Base-by-base conservation (phyloP, 1,140 invertebrate genomes). In the Neotoxoptera formosana region DNA sequence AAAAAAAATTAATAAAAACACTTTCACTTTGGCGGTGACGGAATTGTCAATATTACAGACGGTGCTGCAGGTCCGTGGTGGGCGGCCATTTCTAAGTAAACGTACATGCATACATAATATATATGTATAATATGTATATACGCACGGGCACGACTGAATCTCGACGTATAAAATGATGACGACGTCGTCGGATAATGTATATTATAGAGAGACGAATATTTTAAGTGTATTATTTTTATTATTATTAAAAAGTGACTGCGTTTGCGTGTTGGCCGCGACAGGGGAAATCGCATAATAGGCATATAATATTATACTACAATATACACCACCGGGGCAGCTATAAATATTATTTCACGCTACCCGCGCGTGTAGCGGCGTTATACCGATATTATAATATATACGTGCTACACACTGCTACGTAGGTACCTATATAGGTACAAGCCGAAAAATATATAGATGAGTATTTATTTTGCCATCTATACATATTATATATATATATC, bases 11-110 rank as follows among this genome's bases (percentile, higher is more conserved):
- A 90, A 88, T 51, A 48, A 88, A 30, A 45, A 60, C 36, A 45
- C 89, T 90, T 90, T 90, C 89, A 90, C 89, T 90, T 90, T 45
- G 41, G 89, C 36, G 87, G 36, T n/a, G 89, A 41, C 56, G 36
- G 89, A 90, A 67, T 90, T 34, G 89, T 89, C 88, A 45, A 90
- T 90, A 45, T 90, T 11, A 25, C 60, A 76, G 48, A 56, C 48
- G 87, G 86, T 45, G 60, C 14, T 76, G 60, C 60, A 76, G 60
- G 48, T 89, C 47, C n/a, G 34, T 36, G 41, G 86, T 36, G n/a
- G 87, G 48, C n/a, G 87, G 30, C 48, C 48, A 41, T 89, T 89
- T 89, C 11, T 30, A 87, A 47, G 30, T 51, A 88, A 48, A 47
- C 25, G 25, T 25, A 56, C 25, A 56, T 56, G 56, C 56, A 9